Evolutionary conservation across 2,888 invertebrate genomes (phyloP).

Genomic region (Caenorhabditis sp.): DNA sequence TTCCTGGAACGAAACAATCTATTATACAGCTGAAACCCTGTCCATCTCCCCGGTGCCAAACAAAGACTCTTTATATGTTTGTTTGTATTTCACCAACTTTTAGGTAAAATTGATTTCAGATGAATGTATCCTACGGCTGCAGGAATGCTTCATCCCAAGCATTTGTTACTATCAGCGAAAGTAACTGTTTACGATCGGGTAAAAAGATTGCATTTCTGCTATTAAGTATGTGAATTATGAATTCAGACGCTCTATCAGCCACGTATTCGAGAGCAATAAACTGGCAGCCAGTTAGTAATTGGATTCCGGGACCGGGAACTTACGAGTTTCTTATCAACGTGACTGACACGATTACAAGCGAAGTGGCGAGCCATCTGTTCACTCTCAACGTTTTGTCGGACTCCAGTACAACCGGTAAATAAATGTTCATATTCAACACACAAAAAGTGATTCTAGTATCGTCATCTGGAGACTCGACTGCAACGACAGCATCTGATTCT

Average conservation of each 20-base stretch:
- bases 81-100: neutral
- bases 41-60: conserved; percentile 35
- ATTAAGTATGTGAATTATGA: too few relatives aligned
- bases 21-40: conserved; percentile 3
- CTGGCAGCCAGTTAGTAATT: neutral
- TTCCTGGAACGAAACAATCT: conserved; percentile 27
- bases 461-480: neutral
- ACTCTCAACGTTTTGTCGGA: conserved; percentile 33
- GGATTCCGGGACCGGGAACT: conserved; percentile 17
- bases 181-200: conserved; percentile 10
- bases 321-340: conserved; percentile 34
- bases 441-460: neutral
- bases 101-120: conserved; percentile 39
- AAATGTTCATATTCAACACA: neutral
- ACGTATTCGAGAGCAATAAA: neutral
- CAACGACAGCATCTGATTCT: neutral
- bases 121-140: conserved; percentile 22
- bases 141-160: conserved; percentile 8
- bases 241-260: neutral
- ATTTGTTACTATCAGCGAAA: conserved; percentile 6
- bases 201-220: neutral
- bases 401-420: conserved; percentile 20
- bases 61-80: conserved; percentile 6
- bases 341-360: conserved; percentile 8
- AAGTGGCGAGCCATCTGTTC: conserved; percentile 38